phyloP scores from a whole-genome alignment of 2,113 vertebrate genomes.

The Mesoclemmys tuberculata region DNA sequence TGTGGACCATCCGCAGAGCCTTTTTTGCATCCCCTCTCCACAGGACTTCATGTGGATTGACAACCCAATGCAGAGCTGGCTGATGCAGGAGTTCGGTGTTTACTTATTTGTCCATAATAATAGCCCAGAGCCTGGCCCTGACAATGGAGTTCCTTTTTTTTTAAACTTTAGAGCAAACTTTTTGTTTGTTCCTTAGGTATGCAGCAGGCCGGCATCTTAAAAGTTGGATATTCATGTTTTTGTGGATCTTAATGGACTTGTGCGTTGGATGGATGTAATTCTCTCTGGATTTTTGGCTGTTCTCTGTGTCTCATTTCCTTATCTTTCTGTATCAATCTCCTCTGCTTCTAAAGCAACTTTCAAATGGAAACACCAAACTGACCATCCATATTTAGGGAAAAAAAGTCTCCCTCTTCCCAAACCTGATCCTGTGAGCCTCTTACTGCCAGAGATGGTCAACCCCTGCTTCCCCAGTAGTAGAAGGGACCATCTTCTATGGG shows the following conservation, averaged over 20 bases:
- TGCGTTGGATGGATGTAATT: neutral
- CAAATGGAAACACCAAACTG: neutral
- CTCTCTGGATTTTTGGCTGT: neutral
- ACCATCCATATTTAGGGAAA: neutral
- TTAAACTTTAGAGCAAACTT: neutral
- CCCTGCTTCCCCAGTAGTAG: neutral
- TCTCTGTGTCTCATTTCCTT: neutral
- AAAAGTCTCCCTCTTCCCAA: neutral
- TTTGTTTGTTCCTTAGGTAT: fast-evolving
- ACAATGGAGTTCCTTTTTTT: neutral
- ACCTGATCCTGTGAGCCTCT: neutral
- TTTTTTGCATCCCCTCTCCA: neutral
- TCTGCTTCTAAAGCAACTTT: neutral
- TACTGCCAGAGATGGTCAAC: neutral
- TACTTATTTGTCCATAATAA: neutral
- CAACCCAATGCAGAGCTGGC: neutral
- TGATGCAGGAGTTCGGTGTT: neutral
- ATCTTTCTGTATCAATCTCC: neutral
- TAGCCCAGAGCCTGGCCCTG: fast-evolving
- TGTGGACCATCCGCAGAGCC: neutral
- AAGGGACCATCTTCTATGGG: neutral
- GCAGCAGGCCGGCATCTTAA: neutral
- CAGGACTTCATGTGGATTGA: neutral
- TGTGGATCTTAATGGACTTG: neutral
- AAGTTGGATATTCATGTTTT: neutral